A percentile compares a stretch with the other conserved stretches of the same genome.
These are phyloP conservation scores for Drosophila cognata DNA, from an alignment of 2,888 invertebrate genomes.

Conservation along the genomic window DNA sequence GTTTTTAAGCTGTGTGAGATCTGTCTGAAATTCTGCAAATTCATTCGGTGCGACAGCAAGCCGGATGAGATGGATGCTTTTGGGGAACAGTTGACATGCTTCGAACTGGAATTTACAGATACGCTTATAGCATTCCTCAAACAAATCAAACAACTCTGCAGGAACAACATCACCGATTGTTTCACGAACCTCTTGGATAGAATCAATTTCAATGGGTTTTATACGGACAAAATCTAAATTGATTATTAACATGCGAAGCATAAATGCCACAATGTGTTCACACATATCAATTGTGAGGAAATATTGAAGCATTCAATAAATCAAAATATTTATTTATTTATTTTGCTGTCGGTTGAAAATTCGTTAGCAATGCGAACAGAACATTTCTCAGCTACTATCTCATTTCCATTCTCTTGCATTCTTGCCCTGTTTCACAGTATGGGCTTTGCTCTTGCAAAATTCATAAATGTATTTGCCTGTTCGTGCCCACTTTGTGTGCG, in stretches of 20 bases:
- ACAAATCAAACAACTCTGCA: conserved; percentile 83
- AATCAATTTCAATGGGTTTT: conserved; percentile 95
- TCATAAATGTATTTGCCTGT: conserved; percentile 51
- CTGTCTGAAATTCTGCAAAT: conserved; percentile 96
- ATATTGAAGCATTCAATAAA: conserved; percentile 62
- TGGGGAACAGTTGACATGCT: conserved; percentile 82
- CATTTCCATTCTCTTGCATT: background rate
- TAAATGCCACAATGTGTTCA: background rate
- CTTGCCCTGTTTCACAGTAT: conserved; percentile 7
- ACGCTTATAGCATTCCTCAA: conserved; percentile 82
- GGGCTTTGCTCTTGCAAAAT: conserved; percentile 47
- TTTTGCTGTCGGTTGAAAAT: conserved; percentile 56
- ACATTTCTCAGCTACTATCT: conserved; percentile 12
- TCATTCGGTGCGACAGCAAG: conserved; percentile 88
- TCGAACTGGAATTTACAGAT: conserved; percentile 83
- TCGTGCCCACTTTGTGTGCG: conserved; percentile 26
- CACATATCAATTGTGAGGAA: conserved; percentile 51
- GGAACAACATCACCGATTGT: conserved; percentile 83
- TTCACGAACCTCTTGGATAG: conserved; percentile 85
- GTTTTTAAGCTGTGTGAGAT: conserved; percentile 94
- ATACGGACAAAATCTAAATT: conserved; percentile 89
- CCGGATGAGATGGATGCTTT: conserved; percentile 83
- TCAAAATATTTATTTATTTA: conserved; percentile 69
- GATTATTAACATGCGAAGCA: background rate
- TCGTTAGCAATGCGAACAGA: conserved; percentile 36